Evolutionary conservation across 2,797 vertebrate genomes (phyloP).

Genomic region (Salmo trutta): DNA sequence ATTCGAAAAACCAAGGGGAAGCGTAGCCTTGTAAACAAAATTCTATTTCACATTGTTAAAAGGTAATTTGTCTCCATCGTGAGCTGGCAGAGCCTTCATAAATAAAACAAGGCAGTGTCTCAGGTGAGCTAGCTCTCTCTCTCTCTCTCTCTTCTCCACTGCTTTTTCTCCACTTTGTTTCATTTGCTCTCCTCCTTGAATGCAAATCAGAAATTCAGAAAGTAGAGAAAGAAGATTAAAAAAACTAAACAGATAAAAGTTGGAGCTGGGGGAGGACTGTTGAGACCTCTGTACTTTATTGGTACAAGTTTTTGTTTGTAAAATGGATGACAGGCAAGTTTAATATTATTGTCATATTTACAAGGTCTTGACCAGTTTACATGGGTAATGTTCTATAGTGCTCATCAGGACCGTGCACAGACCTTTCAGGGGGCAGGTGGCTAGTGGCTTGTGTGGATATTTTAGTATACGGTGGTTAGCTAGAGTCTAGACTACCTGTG

Average conservation of each 20-base stretch:
- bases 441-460: no score
- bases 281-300: background rate
- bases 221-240: conserved; percentile 28
- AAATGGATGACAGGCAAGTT: background rate
- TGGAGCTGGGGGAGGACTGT: background rate
- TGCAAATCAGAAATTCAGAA: conserved; percentile 54
- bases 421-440: no score
- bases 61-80: conserved; percentile 82
- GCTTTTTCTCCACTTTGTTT: conserved; percentile 24
- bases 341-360: background rate
- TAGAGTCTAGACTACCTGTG: no score
- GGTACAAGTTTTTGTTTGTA: background rate
- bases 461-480: no score
- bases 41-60: conserved; percentile 85
- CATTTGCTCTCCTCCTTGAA: conserved; percentile 31
- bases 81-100: conserved; percentile 75
- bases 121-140: conserved; percentile 64
- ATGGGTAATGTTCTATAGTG: background rate
- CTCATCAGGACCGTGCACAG: no score
- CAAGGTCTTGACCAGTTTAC: background rate
- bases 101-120: conserved; percentile 76
- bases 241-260: conserved; percentile 17
- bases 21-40: conserved; percentile 80
- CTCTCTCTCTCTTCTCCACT: conserved; percentile 2
- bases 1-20: conserved; percentile 76